These are phyloP conservation scores for Xanthostigma xanthostigma DNA, from an alignment of 2,888 invertebrate species.

Conservation along the genomic window DNA sequence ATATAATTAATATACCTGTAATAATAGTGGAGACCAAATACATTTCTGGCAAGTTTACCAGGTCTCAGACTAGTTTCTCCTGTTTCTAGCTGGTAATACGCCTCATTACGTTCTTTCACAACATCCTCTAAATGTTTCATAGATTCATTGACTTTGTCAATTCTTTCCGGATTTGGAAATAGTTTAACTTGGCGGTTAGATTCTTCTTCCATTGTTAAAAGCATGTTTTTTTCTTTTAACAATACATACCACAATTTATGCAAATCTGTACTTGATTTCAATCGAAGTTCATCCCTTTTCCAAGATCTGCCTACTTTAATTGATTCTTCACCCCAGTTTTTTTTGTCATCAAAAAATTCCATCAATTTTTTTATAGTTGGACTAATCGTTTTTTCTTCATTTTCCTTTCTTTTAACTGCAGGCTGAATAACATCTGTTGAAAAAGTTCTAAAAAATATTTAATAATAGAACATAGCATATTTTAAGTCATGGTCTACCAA, in stretches of 20 bases:
- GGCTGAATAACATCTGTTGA: too few species aligned
- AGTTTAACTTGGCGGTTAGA: constrained; percentile 45
- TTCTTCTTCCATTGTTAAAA: constrained; percentile 88
- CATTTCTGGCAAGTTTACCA: constrained; percentile 36
- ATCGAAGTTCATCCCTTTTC: constrained; percentile 76
- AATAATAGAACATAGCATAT: too few species aligned
- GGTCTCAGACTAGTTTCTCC: constrained; percentile 73
- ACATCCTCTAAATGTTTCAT: constrained; percentile 89
- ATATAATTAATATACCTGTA: constrained; percentile 27
- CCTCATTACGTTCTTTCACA: constrained; percentile 80
- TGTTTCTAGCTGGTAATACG: constrained; percentile 79
- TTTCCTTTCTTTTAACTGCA: too few species aligned
- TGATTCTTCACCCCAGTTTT: constrained; percentile 65
- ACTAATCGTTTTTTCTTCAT: too few species aligned
- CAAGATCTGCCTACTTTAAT: constrained; percentile 76
- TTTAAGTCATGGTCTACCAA: too few species aligned
- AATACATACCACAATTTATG: constrained; percentile 93
- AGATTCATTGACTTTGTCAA: constrained; percentile 87
- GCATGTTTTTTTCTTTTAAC: constrained; percentile 93
- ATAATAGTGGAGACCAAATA: constrained; percentile 43
- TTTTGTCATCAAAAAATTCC: constrained; percentile 81
- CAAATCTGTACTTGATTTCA: constrained; percentile 88
- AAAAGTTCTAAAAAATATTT: too few species aligned
- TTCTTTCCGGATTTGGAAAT: constrained; percentile 83
- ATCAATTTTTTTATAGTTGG: constrained; percentile 38